Conservation (phyloP, 2,113 vertebrate genomes). For the Lanius ludovicianus region DNA sequence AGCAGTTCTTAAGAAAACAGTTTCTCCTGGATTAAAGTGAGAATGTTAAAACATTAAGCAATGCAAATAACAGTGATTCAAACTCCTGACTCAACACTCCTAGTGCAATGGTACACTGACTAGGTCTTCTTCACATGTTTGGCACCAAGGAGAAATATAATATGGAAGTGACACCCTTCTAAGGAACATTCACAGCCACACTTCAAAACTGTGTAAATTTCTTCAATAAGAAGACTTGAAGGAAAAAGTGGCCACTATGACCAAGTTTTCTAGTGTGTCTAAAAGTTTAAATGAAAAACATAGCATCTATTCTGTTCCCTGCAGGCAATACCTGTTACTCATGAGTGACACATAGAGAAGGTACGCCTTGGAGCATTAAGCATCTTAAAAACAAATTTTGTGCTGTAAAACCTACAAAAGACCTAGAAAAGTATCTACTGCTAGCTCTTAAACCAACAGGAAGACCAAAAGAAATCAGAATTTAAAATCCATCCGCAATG, state of each 20-base stretch:
- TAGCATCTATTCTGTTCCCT: neutral
- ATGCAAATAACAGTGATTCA: neutral
- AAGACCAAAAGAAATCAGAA: neutral
- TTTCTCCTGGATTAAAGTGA: neutral
- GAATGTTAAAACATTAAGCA: neutral
- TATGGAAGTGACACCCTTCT: neutral
- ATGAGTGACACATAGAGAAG: neutral
- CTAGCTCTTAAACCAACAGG: neutral
- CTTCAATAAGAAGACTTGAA: neutral
- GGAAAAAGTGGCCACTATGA: neutral
- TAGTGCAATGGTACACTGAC: neutral
- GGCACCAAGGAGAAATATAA: neutral
- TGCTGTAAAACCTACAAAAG: neutral
- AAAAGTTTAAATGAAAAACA: neutral
- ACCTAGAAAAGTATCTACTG: neutral
- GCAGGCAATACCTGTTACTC: neutral
- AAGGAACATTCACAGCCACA: neutral
- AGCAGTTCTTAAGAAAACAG: neutral
- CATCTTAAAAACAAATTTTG: neutral
- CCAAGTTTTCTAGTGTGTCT: neutral
- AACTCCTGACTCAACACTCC: neutral
- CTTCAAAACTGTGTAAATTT: neutral
- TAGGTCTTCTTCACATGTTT: neutral
- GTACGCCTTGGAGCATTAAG: neutral
- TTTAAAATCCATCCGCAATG: constrained; percentile 36